Evolutionary conservation across 2,797 vertebrate genomes (phyloP).

Genomic region (Craterocephalus amniculus): DNA sequence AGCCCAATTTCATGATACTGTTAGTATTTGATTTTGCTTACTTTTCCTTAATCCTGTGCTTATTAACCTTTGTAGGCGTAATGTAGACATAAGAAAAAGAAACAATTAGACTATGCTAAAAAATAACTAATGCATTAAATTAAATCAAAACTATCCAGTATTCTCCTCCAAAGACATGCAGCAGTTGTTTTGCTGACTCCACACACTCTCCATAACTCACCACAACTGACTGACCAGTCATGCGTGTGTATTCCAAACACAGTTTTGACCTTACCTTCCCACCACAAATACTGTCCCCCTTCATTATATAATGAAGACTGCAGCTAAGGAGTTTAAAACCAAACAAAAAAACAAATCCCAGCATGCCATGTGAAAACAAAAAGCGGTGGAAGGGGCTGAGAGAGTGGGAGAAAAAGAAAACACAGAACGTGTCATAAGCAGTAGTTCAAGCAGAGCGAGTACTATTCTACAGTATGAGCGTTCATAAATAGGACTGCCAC

Average conservation of each 20-base stretch:
- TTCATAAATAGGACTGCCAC: constrained; percentile 13
- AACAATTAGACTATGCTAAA: neutral
- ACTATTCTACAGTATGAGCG: constrained; percentile 14
- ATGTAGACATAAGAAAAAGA: neutral
- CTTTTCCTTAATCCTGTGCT: neutral
- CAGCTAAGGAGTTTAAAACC: constrained; percentile 55
- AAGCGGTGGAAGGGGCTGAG: constrained; percentile 19
- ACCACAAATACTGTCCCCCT: constrained; percentile 60
- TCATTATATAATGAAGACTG: constrained; percentile 67
- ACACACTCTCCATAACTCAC: constrained; percentile 30
- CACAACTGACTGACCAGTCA: constrained; percentile 46
- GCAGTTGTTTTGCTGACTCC: constrained; percentile 50
- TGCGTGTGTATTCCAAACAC: constrained; percentile 63
- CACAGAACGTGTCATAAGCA: constrained; percentile 41
- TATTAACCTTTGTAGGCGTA: neutral
- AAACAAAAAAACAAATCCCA: constrained; percentile 67
- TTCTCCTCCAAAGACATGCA: constrained; percentile 13
- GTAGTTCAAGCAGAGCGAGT: constrained; percentile 27
- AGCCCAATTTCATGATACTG: neutral
- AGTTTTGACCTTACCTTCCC: constrained; percentile 63
- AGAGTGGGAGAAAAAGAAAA: constrained; percentile 29
- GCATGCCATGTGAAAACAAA: constrained; percentile 64
- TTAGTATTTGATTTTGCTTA: neutral
- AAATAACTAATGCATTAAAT: neutral
- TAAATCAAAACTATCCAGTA: neutral